Evolutionary conservation across 2,888 invertebrate genomes (phyloP).

Genomic region (Heterodera filipjevi): DNA sequence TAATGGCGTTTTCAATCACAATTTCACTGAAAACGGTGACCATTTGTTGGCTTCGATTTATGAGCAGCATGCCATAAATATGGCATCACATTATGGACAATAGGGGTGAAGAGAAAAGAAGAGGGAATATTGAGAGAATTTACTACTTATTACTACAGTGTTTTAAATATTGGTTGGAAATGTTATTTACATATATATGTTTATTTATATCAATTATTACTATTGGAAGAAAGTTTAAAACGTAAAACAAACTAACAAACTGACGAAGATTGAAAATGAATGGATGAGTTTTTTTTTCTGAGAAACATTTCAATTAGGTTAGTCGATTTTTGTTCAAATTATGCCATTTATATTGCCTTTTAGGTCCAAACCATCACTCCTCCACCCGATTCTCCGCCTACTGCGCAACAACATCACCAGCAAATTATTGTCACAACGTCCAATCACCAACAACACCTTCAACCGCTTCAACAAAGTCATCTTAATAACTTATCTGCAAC

Average conservation of each 20-base stretch:
- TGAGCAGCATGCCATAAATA: constrained; percentile 21
- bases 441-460: constrained; percentile 20
- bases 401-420: constrained; percentile 30
- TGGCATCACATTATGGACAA: background rate
- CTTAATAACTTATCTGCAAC: background rate
- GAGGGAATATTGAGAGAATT: background rate
- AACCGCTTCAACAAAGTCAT: constrained; percentile 14
- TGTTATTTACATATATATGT: too few relatives aligned
- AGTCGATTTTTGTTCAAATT: too few relatives aligned
- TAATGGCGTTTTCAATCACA: background rate
- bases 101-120: background rate
- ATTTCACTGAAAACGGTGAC: background rate
- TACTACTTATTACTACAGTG: background rate
- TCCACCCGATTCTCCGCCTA: constrained; percentile 41
- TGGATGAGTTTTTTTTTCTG: too few relatives aligned
- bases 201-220: too few relatives aligned
- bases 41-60: constrained; percentile 20
- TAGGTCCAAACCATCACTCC: constrained; percentile 42
- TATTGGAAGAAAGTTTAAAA: too few relatives aligned
- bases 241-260: background rate
- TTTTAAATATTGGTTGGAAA: too few relatives aligned
- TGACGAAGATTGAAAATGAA: background rate
- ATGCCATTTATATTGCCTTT: constrained; percentile 18
- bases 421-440: constrained; percentile 12
- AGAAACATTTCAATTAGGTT: too few relatives aligned